Evolutionary conservation across 2,797 vertebrate species (phyloP).

Genomic region (Mormyrops attenuatus): DNA sequence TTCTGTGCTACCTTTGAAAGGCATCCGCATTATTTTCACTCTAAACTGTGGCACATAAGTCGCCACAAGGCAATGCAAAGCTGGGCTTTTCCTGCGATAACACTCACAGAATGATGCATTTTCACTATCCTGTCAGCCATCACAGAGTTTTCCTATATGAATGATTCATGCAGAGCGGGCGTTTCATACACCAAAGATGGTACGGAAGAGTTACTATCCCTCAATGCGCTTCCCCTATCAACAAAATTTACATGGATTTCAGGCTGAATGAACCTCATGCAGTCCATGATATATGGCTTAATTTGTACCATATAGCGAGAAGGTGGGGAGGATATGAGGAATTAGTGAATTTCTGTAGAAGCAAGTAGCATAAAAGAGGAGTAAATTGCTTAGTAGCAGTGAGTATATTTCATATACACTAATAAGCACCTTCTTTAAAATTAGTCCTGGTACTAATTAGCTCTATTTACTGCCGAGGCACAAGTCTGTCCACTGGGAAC

Average conservation of each 20-base stretch:
- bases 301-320: background rate
- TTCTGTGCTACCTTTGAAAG: background rate
- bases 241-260: background rate
- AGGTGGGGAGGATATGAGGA: background rate
- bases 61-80: background rate
- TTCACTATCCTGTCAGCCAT: background rate
- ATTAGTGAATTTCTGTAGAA: constrained; percentile 3
- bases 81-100: background rate
- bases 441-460: constrained; percentile 10
- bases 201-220: background rate
- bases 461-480: constrained; percentile 22
- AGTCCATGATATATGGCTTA: background rate
- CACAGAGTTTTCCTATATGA: background rate
- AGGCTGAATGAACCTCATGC: background rate
- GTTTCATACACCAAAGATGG: background rate
- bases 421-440: background rate
- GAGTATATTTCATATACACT: constrained; percentile 17
- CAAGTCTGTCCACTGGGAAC: background rate
- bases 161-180: background rate
- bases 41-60: background rate
- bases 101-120: background rate
- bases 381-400: background rate
- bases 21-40: background rate
- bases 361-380: background rate
- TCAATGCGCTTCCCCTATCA: background rate